phyloP scores from a whole-genome alignment of 2,113 vertebrate genomes.

The Centropus bengalensis region DNA sequence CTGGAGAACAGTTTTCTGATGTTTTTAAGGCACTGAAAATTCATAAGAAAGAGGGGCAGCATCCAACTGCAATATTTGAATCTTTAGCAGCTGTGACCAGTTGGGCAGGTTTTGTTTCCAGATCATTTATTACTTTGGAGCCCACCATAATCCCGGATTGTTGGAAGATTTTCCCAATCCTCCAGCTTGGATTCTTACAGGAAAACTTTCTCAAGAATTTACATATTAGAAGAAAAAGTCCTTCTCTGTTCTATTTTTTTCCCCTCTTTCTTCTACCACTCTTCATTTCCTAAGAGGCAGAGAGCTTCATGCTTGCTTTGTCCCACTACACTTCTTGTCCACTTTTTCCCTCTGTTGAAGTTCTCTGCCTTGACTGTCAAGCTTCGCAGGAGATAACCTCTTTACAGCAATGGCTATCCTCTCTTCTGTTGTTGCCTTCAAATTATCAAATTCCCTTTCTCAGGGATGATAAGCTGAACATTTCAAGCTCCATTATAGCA shows the following conservation, averaged over 20 bases:
- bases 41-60: neutral
- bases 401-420: neutral
- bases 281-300: neutral
- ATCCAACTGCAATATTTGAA: neutral
- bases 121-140: neutral
- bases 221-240: neutral
- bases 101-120: neutral
- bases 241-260: neutral
- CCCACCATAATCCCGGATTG: neutral
- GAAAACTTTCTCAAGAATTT: neutral
- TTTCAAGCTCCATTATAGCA: neutral
- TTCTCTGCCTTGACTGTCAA: neutral
- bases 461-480: neutral
- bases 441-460: conserved; percentile 8
- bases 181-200: neutral
- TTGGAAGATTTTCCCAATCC: neutral
- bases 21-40: neutral
- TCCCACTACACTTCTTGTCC: neutral
- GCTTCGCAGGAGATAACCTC: neutral
- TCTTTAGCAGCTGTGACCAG: neutral
- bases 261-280: neutral
- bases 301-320: neutral
- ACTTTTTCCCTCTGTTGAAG: neutral
- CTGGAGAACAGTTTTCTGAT: neutral
- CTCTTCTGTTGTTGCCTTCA: neutral